Conservation (phyloP, 1,140 invertebrate genomes). For the Adelges cooleyi region DNA sequence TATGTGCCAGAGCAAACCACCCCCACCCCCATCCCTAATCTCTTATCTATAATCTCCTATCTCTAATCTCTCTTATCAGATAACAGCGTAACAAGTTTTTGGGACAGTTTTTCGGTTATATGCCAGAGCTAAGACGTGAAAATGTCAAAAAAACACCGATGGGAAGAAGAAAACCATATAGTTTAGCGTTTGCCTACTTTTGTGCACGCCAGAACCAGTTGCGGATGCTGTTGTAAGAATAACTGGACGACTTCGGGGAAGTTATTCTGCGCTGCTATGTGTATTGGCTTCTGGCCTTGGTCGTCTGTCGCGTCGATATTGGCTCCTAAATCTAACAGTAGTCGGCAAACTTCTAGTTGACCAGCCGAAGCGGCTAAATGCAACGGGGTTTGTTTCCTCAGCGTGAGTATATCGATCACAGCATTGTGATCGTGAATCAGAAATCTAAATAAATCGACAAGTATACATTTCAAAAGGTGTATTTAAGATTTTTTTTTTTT, state of each 20-base stretch:
- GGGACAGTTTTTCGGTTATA: too few relatives aligned
- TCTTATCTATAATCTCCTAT: too few relatives aligned
- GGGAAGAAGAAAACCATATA: background rate
- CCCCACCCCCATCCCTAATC: too few relatives aligned
- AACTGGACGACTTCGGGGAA: slow-evolving; percentile 95
- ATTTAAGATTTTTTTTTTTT: too few relatives aligned
- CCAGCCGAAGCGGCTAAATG: slow-evolving; percentile 84
- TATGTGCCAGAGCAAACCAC: too few relatives aligned
- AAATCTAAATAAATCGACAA: slow-evolving; percentile 51
- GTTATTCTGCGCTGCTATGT: slow-evolving; percentile 94
- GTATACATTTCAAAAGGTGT: too few relatives aligned
- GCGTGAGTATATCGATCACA: slow-evolving; percentile 84
- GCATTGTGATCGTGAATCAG: slow-evolving; percentile 89
- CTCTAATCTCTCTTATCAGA: too few relatives aligned
- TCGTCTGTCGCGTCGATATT: slow-evolving; percentile 95
- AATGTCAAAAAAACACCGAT: too few relatives aligned
- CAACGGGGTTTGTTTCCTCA: slow-evolving; percentile 79
- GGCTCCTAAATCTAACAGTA: slow-evolving; percentile 87
- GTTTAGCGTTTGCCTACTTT: slow-evolving; percentile 42
- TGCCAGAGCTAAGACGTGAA: too few relatives aligned
- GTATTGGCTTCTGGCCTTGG: slow-evolving; percentile 74
- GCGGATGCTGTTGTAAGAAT: slow-evolving; percentile 91
- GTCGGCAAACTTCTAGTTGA: slow-evolving; percentile 86
- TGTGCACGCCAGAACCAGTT: slow-evolving; percentile 84
- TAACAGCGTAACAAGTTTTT: too few relatives aligned